Evolutionary conservation across 2,113 vertebrate species (phyloP), one percentile per base, ranked within the genome.

Genomic region (Pseudonaja textilis): DNA sequence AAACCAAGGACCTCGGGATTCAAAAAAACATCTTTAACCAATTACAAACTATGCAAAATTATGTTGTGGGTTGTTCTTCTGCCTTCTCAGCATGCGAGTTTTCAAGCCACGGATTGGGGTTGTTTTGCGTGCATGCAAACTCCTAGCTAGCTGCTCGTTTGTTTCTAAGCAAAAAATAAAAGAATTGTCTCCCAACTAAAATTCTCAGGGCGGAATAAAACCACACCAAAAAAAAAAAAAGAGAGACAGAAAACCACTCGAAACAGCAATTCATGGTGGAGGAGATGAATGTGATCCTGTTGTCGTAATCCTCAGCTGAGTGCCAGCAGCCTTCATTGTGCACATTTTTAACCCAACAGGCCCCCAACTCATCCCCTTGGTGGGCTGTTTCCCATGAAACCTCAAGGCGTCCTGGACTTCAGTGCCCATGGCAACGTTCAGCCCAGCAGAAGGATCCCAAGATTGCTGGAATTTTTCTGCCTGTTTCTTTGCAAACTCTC

Each of bases 341-440:
- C 81, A 88, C 12, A 88, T 93, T 90, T 93, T 92, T 89, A 91
- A n/a, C 90, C 50, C 93, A 22, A 87, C 23, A 95, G 95, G 93
- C 52, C 85, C 85, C 69, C 42, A 22, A 91, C 94, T 25, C 94
- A 52, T 96, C 95, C 50, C 87, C 91, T 64, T 54, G 91, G 91
- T 90, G 12, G 91, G 7, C 61, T 90, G 16, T 26, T 95, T 96
- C 91, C 5, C n/a, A 12, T 22, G 54, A 90, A 54, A 91, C 42
- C 85, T 93, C 88, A 87, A 95, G 92, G 95, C 10, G 8, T 4
- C 81, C n/a, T 88, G 93, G 89, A 90, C 12, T 1, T 0, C 85
- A 55, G 39, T 93, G 94, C 20, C 95, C 95, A 74, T 95, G 95
- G 95, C 94, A 96, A 91, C 29, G 45, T 23, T 64, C 16, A 20